Evolutionary conservation across 23 tunicate genomes (phyloP).

Genomic region (Oikopleura dioica): DNA sequence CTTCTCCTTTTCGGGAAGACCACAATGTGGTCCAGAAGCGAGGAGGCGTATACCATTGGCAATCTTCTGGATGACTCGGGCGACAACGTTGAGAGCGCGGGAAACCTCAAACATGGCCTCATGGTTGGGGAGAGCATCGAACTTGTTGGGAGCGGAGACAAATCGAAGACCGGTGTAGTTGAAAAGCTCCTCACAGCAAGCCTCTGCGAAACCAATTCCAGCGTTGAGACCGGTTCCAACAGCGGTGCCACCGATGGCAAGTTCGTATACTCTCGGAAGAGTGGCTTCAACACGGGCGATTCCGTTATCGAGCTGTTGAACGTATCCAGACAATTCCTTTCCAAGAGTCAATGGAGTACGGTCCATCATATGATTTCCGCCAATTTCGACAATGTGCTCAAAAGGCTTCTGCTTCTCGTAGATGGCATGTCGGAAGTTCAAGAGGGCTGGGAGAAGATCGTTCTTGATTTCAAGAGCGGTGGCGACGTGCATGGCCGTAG

Average conservation of each 20-base stretch:
- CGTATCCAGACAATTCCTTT: constrained; percentile 79
- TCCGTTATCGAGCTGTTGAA: constrained; percentile 57
- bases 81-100: constrained; percentile 59
- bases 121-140: constrained; percentile 87
- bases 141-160: constrained; percentile 90
- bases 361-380: constrained; percentile 87
- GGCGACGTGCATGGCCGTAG: constrained; percentile 98
- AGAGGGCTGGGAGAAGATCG: constrained; percentile 45
- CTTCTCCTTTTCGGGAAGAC: constrained; percentile 94
- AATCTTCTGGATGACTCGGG: constrained; percentile 84
- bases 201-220: constrained; percentile 72
- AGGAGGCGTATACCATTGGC: constrained; percentile 55
- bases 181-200: constrained; percentile 35
- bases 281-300: constrained; percentile 35
- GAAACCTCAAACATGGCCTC: constrained; percentile 83
- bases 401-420: constrained; percentile 37
- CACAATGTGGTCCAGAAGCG: constrained; percentile 56
- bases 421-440: constrained; percentile 24
- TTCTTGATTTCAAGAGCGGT: constrained; percentile 50
- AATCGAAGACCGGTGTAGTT: constrained; percentile 36
- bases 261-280: constrained; percentile 62
- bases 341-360: constrained; percentile 86
- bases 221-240: constrained; percentile 94
- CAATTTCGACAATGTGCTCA: constrained; percentile 58
- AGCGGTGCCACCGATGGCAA: constrained; percentile 95